phyloP scores from a whole-genome alignment of 2,888 invertebrate species.

The Allygus modestus region DNA sequence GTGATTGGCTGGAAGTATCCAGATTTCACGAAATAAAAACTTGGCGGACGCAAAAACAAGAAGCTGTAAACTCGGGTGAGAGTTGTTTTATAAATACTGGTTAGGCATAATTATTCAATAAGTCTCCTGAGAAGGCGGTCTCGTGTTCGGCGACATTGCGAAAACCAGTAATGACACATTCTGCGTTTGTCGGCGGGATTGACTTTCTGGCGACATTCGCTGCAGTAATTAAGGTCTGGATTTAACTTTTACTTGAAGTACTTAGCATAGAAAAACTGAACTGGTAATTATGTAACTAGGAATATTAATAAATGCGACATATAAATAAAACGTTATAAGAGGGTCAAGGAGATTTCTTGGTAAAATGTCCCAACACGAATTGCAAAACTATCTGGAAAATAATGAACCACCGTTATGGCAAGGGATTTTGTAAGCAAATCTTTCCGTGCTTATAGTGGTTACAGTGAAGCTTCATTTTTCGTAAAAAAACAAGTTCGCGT shows the following conservation, averaged over 20 bases:
- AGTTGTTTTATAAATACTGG: slow-evolving; percentile 1
- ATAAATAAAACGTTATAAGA: no score
- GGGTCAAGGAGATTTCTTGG: no score
- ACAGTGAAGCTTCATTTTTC: no score
- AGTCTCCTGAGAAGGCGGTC: neutral
- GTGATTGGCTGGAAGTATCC: neutral
- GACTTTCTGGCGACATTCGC: neutral
- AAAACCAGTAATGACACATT: neutral
- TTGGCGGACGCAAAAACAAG: neutral
- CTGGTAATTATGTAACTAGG: neutral
- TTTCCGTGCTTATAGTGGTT: no score
- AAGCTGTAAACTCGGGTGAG: neutral
- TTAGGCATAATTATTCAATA: neutral
- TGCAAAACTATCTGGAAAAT: no score
- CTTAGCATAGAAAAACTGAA: neutral
- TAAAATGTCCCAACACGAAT: no score
- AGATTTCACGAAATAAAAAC: neutral
- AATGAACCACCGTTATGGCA: no score
- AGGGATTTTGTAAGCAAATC: no score
- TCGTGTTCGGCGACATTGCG: neutral
- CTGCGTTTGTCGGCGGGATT: neutral
- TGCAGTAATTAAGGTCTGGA: neutral
- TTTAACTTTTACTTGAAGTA: neutral
- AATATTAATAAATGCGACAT: neutral
- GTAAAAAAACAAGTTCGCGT: no score